Evolutionary conservation across 2,113 vertebrate genomes (phyloP), one percentile per base, ranked within the genome.

Genomic region (Trichomycterus rosablanca): DNA sequence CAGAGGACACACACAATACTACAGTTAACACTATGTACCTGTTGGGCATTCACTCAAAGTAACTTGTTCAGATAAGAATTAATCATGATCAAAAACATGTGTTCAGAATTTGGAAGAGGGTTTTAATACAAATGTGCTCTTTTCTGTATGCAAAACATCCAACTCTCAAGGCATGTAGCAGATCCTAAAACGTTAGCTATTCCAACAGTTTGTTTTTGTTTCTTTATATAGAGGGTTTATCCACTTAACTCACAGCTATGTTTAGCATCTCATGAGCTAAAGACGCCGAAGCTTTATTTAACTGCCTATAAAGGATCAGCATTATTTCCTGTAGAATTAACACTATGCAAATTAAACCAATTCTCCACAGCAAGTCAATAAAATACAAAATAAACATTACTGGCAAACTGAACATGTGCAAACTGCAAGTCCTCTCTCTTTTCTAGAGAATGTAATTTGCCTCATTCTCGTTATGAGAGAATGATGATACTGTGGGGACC

Each of bases 41-140:
- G 24, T 57, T 59, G n/a, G 39, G 44, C 11, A 16, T 28, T 23
- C 44, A n/a, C 62, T 49, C 74, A 74, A 71, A 68, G 78, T 71
- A 78, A 56, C 42, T 72, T 49, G 34, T 26, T 30, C 15, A 54
- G 49, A 53, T 12, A 1, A 42, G 23, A 62, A 22, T 19, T 55
- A 39, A 14, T 39, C 18, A 54, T 37, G 39, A 54, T 16, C 51
- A 54, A 54, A 34, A 18, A 50, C 24, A n/a, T n/a, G n/a, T n/a
- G n/a, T n/a, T n/a, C n/a, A 37, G 32, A 18, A 39, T 54, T 54
- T 37, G 32, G 14, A 24, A 51, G 48, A 34, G 9, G 15, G 28
- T 20, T 14, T 34, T 10, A 10, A 16, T 40, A 5, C n/a, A 40
- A 23, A 2, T 14, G n/a, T 26, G 15, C 3, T 3, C 19, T 24